Evolutionary conservation across 2,797 vertebrate species (phyloP), one percentile per base, ranked within the genome.

Genomic region (Acipenser transmontanus): DNA sequence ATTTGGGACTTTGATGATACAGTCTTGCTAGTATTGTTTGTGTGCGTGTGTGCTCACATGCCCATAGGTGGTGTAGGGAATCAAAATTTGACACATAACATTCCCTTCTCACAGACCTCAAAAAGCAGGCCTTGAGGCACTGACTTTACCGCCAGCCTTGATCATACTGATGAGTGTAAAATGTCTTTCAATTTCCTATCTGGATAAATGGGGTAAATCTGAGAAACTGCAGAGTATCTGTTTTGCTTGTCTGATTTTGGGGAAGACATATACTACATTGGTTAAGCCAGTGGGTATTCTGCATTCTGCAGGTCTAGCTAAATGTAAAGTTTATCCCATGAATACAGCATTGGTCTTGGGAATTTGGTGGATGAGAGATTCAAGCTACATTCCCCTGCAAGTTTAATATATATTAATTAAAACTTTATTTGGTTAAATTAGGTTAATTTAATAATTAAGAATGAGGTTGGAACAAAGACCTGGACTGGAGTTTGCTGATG

Each of bases 1-100:
- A 50, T n/a, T 7, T 49, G 17, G 10, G 11, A 1, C 61, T 63
- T 63, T 63, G 61, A 63, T 63, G 61, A 8, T 49, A 63, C 49
- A 51, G 8, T 7, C 14, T 13, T 57, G 54, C 54, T n/a, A 13
- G 54, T 7, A 50, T 50, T 14, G 13, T 9, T 51, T 6, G 13
- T 51, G 49, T 50, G 13, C 51, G 51, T 50, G 34, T 50, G 13
- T 12, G 20, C n/a, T 17, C 8, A 20, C 52, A 14, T 49, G 62
- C 34, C 62, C 7, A 8, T 50, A 11, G 7, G 17, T 6, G 49
- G 10, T 64, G 52, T 8, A 8, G 8, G 10, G 6, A 49, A 50
- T 50, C 9, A 7, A 61, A 61, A n/a, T 11, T 17, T 60, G 13
- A 60, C 59, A 60, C 10, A 14, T 17, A 60, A 17, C 6, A n/a